phyloP scores from a whole-genome alignment of 2,888 invertebrate genomes.

The Plebejus argus region DNA sequence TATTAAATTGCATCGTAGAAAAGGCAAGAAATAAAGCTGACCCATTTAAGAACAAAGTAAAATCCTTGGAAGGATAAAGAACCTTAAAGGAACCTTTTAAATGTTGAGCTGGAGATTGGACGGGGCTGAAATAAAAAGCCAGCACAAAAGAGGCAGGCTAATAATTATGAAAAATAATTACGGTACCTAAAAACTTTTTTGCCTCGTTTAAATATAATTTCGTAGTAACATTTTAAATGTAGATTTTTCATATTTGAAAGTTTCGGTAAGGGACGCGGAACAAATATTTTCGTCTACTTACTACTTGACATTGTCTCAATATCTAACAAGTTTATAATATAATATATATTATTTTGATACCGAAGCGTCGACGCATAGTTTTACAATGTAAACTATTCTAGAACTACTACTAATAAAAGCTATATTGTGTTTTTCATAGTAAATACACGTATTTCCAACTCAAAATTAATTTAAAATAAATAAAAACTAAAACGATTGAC shows the following conservation, averaged over 20 bases:
- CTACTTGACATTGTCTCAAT: too few species aligned
- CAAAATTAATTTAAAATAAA: not conserved
- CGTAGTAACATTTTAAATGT: not conserved
- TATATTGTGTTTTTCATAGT: too few species aligned
- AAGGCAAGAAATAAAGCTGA: slow-evolving; percentile 11
- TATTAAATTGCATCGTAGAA: not conserved
- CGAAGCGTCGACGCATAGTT: too few species aligned
- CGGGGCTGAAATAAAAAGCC: not conserved
- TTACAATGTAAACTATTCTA: too few species aligned
- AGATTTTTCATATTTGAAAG: not conserved
- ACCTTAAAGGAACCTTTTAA: slow-evolving; percentile 16
- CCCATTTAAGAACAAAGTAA: not conserved
- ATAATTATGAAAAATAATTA: slow-evolving; percentile 18
- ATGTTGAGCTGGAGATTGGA: slow-evolving; percentile 7
- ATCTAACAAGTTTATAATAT: too few species aligned
- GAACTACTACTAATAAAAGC: too few species aligned
- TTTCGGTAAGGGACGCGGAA: too few species aligned
- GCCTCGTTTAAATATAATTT: not conserved
- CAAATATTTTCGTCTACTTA: too few species aligned
- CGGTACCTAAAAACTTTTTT: not conserved
- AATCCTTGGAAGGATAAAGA: not conserved
- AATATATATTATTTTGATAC: too few species aligned
- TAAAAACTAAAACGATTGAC: not conserved
- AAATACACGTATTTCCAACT: too few species aligned
- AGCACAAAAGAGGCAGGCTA: not conserved